These are phyloP conservation scores for Arrhopalites spinosus DNA, from an alignment of 2,888 invertebrate species.

Conservation along the genomic window DNA sequence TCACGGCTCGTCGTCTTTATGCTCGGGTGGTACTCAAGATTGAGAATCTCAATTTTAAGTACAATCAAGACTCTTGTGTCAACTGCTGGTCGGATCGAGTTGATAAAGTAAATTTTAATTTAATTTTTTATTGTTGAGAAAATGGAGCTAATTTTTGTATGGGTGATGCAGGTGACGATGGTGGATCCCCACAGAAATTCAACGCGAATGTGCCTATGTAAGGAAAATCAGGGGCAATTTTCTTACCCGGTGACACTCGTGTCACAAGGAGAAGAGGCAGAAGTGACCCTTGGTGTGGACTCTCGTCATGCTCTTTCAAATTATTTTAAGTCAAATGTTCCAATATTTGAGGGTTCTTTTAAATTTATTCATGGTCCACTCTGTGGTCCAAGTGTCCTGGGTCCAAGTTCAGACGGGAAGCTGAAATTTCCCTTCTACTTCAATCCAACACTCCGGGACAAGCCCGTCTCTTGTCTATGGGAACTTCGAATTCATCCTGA, in stretches of 20 bases:
- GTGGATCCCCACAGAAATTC: constrained; percentile 49
- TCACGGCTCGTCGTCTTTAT: constrained; percentile 79
- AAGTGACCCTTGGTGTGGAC: constrained; percentile 80
- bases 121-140: background rate
- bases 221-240: constrained; percentile 62
- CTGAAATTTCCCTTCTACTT: constrained; percentile 74
- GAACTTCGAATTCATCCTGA: constrained; percentile 73
- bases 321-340: constrained; percentile 83
- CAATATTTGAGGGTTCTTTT: constrained; percentile 83
- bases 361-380: constrained; percentile 83
- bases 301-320: constrained; percentile 83
- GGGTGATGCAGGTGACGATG: constrained; percentile 36
- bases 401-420: constrained; percentile 80
- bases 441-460: constrained; percentile 52
- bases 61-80: constrained; percentile 78
- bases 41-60: constrained; percentile 80
- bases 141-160: background rate
- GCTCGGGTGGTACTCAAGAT: constrained; percentile 80
- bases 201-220: constrained; percentile 71
- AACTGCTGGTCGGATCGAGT: constrained; percentile 85
- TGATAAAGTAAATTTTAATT: constrained; percentile 70
- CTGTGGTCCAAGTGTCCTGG: constrained; percentile 81
- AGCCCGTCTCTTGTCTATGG: constrained; percentile 56
- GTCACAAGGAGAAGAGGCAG: constrained; percentile 78
- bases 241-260: constrained; percentile 64